A percentile compares a stretch with the other conserved stretches of the same genome.
phyloP scores from a whole-genome alignment of 2,888 invertebrate species.

The Buathra laborator region DNA sequence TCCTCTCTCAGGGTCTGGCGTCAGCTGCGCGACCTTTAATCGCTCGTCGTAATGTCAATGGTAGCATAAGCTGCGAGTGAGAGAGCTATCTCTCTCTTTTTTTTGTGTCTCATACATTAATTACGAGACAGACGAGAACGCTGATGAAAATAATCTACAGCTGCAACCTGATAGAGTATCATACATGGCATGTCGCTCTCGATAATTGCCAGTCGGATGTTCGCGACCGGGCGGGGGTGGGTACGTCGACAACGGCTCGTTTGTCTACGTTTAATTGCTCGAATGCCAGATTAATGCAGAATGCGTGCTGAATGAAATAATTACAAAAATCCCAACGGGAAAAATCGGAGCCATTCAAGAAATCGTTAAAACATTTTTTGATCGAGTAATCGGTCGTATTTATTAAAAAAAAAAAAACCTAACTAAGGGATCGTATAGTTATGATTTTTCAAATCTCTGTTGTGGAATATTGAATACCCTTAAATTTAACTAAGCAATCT shows the following conservation, averaged over 20 bases:
- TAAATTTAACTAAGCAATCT: too few species aligned
- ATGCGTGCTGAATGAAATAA: not conserved
- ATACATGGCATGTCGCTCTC: not conserved
- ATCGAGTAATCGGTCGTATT: too few species aligned
- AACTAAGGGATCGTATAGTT: too few species aligned
- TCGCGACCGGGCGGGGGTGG: not conserved
- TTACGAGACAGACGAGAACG: constrained; percentile 26
- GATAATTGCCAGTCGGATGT: constrained; percentile 3
- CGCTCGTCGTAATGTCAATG: constrained; percentile 37
- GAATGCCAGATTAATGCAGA: not conserved
- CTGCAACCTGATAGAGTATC: constrained; percentile 37
- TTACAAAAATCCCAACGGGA: not conserved
- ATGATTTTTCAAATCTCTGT: too few species aligned
- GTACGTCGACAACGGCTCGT: too few species aligned
- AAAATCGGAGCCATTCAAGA: not conserved
- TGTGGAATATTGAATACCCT: too few species aligned
- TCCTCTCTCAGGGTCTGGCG: constrained; percentile 23
- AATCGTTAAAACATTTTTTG: not conserved
- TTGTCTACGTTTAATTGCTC: too few species aligned
- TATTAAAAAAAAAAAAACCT: too few species aligned
- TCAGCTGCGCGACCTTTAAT: constrained; percentile 55
- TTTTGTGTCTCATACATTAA: constrained; percentile 47
- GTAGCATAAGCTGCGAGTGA: constrained; percentile 11
- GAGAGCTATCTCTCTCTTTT: constrained; percentile 6
- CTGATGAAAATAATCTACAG: constrained; percentile 54